A percentile compares a stretch with the other conserved stretches of the same genome.
These are phyloP conservation scores for Caenorhabditis imperialis DNA, from an alignment of 2,888 invertebrate species.

Conservation along the genomic window DNA sequence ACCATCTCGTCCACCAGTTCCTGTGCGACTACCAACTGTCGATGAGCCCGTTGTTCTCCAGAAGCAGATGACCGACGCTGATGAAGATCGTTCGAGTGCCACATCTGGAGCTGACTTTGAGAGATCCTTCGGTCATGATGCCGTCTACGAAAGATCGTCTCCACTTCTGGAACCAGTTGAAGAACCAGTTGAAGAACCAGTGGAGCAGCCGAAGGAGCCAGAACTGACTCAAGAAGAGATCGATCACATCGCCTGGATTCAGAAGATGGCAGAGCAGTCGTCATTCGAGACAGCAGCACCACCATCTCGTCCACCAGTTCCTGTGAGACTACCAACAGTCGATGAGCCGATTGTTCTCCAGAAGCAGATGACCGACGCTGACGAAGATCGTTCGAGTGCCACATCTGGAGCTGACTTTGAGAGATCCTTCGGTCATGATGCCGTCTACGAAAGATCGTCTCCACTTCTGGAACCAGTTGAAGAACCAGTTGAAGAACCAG, in stretches of 20 bases:
- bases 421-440: conserved; percentile 38
- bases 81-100: conserved; percentile 16
- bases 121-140: conserved; percentile 9
- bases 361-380: too few species aligned
- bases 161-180: too few species aligned
- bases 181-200: not conserved
- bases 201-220: not conserved
- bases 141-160: too few species aligned
- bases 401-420: conserved; percentile 18
- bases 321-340: too few species aligned
- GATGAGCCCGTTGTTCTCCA: conserved; percentile 2
- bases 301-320: too few species aligned
- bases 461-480: conserved; percentile 6
- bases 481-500: conserved; percentile 1
- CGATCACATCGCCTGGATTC: not conserved
- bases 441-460: conserved; percentile 3
- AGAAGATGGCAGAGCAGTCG: too few species aligned
- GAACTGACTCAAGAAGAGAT: conserved; percentile 4
- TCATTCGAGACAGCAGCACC: too few species aligned
- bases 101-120: conserved; percentile 23
- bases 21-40: not conserved
- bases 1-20: conserved; percentile 10
- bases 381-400: conserved; percentile 14
- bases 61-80: not conserved
- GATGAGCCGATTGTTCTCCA: too few species aligned